Conservation (phyloP, 2,888 invertebrate species). For the Archips crataeganus region DNA sequence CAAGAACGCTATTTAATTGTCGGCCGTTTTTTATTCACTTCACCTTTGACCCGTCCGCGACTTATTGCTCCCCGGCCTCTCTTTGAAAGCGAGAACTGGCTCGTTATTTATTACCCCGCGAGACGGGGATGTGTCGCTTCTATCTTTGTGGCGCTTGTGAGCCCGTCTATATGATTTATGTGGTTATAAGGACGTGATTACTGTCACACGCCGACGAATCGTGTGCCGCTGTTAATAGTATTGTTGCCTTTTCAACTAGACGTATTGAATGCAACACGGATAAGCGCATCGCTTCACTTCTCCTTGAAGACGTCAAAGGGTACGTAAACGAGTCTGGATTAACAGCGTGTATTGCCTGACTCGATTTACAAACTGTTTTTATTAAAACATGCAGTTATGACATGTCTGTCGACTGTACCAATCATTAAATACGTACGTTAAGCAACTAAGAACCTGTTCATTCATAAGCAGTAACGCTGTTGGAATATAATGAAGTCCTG, state of each 20-base stretch:
- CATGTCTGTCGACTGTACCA: conserved; percentile 14
- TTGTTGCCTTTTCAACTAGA: conserved; percentile 38
- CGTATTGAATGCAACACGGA: conserved; percentile 30
- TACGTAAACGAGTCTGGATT: conserved; percentile 40
- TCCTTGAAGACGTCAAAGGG: conserved; percentile 38
- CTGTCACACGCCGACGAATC: conserved; percentile 65
- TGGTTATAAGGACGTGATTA: conserved; percentile 79
- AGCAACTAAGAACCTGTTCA: conserved; percentile 49
- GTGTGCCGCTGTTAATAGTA: conserved; percentile 50
- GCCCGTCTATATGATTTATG: conserved; percentile 79
- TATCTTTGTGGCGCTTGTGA: conserved; percentile 83
- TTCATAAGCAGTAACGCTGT: conserved; percentile 53
- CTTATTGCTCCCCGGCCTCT: conserved; percentile 83
- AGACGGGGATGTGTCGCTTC: conserved; percentile 80
- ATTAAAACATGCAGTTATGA: conserved; percentile 40
- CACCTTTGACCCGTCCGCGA: conserved; percentile 84
- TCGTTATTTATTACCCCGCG: conserved; percentile 81
- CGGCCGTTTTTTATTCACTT: conserved; percentile 85
- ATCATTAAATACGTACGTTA: conserved; percentile 24
- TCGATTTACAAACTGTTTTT: conserved; percentile 31
- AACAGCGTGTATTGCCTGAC: conserved; percentile 29
- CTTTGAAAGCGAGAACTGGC: conserved; percentile 83
- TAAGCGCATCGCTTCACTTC: conserved; percentile 35
- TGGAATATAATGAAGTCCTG: conserved; percentile 64
- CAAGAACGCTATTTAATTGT: conserved; percentile 86